A percentile compares a stretch with the other conserved stretches of the same genome.
phyloP scores from a whole-genome alignment of 1,140 invertebrate genomes.

The Drosophila fuyamai region DNA sequence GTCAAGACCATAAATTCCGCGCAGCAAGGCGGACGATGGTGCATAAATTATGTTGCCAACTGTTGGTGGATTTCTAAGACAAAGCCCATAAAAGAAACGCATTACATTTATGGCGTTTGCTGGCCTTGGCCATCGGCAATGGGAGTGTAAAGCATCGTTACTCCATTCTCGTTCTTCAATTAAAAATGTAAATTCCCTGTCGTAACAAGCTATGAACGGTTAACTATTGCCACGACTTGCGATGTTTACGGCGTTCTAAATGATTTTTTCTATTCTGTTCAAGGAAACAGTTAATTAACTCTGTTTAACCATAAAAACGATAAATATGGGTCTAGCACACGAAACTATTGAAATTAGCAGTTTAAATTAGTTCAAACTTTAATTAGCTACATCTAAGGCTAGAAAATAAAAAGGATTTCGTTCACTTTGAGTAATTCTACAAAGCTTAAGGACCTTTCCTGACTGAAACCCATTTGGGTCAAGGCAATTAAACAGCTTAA shows the following conservation, averaged over 20 bases:
- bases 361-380: not conserved
- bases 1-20: constrained; percentile 69
- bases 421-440: too few relatives aligned
- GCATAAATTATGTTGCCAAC: constrained; percentile 77
- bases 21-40: constrained; percentile 26
- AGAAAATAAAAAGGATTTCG: not conserved
- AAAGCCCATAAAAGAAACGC: constrained; percentile 64
- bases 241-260: not conserved
- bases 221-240: not conserved
- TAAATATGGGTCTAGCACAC: not conserved
- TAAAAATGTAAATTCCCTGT: constrained; percentile 63
- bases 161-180: constrained; percentile 56
- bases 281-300: not conserved
- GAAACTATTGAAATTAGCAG: not conserved
- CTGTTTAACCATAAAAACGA: not conserved
- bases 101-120: constrained; percentile 69
- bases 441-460: constrained; percentile 9
- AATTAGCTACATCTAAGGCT: not conserved
- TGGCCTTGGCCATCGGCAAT: constrained; percentile 3
- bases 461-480: constrained; percentile 42
- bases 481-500: constrained; percentile 53
- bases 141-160: constrained; percentile 29
- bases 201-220: not conserved
- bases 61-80: constrained; percentile 71
- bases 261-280: not conserved